phyloP scores from a whole-genome alignment of 2,113 vertebrate genomes.

The Xenotilapia caudafasciata region DNA sequence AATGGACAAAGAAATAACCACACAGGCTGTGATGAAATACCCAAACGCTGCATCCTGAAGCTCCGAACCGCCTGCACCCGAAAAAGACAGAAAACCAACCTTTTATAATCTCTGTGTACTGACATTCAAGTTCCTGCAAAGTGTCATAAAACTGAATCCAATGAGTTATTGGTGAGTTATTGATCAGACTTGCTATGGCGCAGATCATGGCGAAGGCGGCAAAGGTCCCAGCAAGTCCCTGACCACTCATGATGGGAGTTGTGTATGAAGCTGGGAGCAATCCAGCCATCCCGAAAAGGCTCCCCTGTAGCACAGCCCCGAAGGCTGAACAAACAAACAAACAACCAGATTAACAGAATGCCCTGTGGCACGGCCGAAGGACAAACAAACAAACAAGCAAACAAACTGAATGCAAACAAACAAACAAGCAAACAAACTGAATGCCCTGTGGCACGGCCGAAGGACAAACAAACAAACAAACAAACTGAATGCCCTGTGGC shows the following conservation, averaged over 20 bases:
- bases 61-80: constrained; percentile 72
- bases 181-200: constrained; percentile 80
- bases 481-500: too few relatives aligned
- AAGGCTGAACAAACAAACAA: constrained; percentile 80
- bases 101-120: neutral
- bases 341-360: constrained; percentile 57
- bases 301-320: constrained; percentile 84
- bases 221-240: constrained; percentile 85
- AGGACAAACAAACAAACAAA: constrained; percentile 68
- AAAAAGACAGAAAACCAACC: neutral
- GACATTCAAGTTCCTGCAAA: neutral
- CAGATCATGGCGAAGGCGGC: constrained; percentile 85
- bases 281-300: constrained; percentile 85
- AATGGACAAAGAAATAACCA: constrained; percentile 73
- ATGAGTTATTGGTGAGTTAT: neutral
- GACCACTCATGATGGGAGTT: constrained; percentile 88
- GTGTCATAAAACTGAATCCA: neutral
- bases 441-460: constrained; percentile 74
- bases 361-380: constrained; percentile 84
- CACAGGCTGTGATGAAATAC: constrained; percentile 89
- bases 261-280: constrained; percentile 81
- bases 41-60: constrained; percentile 80
- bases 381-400: constrained; percentile 72
- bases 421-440: neutral
- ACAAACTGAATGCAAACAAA: constrained; percentile 54